Percentiles rank a stretch among this genome's conserved stretches.
Conservation (phyloP, 1,140 invertebrate species). For the Branchinecta lynchi region DNA sequence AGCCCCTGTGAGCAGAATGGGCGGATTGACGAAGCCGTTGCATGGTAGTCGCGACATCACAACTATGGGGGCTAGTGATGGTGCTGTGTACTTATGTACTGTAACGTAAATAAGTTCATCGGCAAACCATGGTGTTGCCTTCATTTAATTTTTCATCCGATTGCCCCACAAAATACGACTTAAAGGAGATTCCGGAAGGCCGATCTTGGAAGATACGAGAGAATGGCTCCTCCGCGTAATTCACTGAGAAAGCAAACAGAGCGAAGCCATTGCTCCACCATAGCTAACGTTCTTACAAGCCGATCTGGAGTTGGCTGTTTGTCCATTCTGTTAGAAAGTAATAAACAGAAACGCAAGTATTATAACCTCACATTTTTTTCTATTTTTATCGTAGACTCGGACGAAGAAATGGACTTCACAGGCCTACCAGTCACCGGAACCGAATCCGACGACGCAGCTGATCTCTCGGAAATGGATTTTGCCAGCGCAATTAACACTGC, state of each 20-base stretch:
- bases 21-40: too few species aligned
- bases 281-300: background rate
- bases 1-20: too few species aligned
- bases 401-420: background rate
- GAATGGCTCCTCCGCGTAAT: background rate
- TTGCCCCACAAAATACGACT: background rate
- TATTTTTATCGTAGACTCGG: background rate
- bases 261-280: background rate
- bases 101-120: background rate
- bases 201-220: background rate
- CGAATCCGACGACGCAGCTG: background rate
- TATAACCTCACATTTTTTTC: too few species aligned
- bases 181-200: background rate
- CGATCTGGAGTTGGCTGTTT: background rate
- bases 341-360: too few species aligned
- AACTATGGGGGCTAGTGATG: too few species aligned
- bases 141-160: background rate
- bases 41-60: too few species aligned
- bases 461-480: slow-evolving; percentile 3
- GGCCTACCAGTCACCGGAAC: background rate
- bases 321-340: background rate
- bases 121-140: background rate
- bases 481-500: background rate
- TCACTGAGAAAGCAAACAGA: background rate
- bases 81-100: background rate